Conservation (phyloP, 2,113 vertebrate species). For the Pycnonotus jocosus region DNA sequence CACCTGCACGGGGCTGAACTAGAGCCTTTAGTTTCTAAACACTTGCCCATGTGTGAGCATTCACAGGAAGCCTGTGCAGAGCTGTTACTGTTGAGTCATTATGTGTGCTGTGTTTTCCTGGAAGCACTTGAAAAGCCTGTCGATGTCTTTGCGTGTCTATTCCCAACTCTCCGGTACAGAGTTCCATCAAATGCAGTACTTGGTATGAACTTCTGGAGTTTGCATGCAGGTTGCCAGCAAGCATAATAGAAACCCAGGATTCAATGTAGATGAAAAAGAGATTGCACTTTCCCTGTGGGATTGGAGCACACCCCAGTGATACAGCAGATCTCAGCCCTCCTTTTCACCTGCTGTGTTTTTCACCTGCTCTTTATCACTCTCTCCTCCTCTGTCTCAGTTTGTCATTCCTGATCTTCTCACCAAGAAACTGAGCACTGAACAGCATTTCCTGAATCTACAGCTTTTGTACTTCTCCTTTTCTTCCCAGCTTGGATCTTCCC, state of each 20-base stretch:
- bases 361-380: neutral
- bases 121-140: neutral
- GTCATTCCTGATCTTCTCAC: neutral
- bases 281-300: neutral
- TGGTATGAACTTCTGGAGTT: neutral
- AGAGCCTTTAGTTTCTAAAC: neutral
- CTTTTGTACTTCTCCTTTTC: neutral
- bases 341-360: neutral
- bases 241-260: neutral
- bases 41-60: neutral
- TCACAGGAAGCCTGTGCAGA: neutral
- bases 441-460: neutral
- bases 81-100: neutral
- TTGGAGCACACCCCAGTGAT: neutral
- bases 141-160: fast-evolving
- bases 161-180: neutral
- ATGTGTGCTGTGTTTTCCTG: neutral
- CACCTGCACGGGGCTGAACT: neutral
- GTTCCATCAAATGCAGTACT: neutral
- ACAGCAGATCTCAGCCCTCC: neutral
- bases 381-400: neutral
- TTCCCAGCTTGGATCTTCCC: neutral
- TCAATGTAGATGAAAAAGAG: neutral
- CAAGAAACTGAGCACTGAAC: neutral
- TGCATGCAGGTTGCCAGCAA: neutral